phyloP scores from a whole-genome alignment of 2,797 vertebrate species.

The Pseudomugil tenellus region DNA sequence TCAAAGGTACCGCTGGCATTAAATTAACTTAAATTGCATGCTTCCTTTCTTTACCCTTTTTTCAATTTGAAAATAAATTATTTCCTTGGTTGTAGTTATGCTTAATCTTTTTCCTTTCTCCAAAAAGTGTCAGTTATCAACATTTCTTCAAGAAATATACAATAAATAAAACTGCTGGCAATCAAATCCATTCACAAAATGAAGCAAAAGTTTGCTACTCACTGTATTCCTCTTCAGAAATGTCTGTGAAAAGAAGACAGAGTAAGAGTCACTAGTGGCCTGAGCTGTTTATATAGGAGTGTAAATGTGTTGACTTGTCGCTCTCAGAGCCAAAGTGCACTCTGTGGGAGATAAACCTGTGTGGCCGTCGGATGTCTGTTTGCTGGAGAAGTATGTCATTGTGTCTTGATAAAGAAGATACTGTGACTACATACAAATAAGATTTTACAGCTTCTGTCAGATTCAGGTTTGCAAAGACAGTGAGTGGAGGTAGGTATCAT shows the following conservation, averaged over 20 bases:
- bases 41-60: background rate
- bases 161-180: background rate
- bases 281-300: conserved; percentile 79
- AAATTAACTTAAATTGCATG: background rate
- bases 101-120: background rate
- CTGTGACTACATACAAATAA: conserved; percentile 5
- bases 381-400: conserved; percentile 29
- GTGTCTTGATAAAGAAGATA: conserved; percentile 42
- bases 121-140: background rate
- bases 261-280: conserved; percentile 33
- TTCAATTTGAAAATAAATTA: background rate
- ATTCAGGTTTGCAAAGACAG: conserved; percentile 11
- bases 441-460: background rate
- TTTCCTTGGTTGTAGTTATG: background rate
- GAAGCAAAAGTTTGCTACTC: conserved; percentile 67
- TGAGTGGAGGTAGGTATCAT: background rate
- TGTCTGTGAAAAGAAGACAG: conserved; percentile 53
- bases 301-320: conserved; percentile 75
- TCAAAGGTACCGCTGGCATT: background rate
- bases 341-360: conserved; percentile 70
- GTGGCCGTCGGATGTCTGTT: conserved; percentile 26
- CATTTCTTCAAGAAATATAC: background rate
- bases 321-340: conserved; percentile 82
- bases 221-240: conserved; percentile 71
- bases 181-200: background rate